Evolutionary conservation across 2,888 invertebrate genomes (phyloP).

Genomic region (Leucophenga maculata): DNA sequence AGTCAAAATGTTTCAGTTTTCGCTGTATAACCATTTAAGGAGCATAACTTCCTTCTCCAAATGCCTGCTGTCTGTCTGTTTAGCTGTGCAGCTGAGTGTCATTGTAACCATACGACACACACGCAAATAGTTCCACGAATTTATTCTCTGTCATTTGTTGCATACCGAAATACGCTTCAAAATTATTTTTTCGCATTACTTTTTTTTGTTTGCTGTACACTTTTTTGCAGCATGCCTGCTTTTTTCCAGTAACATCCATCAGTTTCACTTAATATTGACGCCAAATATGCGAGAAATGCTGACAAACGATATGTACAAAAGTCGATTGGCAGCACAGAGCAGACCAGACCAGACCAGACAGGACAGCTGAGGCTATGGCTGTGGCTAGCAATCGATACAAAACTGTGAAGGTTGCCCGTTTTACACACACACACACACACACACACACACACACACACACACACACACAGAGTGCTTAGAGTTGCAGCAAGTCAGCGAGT

Average conservation of each 20-base stretch:
- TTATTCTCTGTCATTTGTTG: constrained; percentile 70
- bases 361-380: not conserved
- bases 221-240: constrained; percentile 3
- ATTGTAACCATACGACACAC: constrained; percentile 68
- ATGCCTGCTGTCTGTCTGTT: constrained; percentile 22
- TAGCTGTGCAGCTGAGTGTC: constrained; percentile 48
- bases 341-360: constrained; percentile 24
- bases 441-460: too few species aligned
- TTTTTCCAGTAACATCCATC: constrained; percentile 60
- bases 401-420: not conserved
- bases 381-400: not conserved
- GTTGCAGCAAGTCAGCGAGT: not conserved
- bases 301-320: constrained; percentile 66
- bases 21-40: constrained; percentile 21
- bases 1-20: constrained; percentile 20
- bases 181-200: constrained; percentile 57
- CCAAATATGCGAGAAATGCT: constrained; percentile 71
- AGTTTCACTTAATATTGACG: constrained; percentile 72
- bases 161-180: constrained; percentile 70
- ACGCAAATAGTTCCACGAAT: constrained; percentile 71
- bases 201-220: not conserved
- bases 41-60: constrained; percentile 2
- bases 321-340: constrained; percentile 6
- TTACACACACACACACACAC: too few species aligned
- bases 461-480: not conserved